Conservation (phyloP, 2,113 vertebrate species). For the Zosterops borbonicus region DNA sequence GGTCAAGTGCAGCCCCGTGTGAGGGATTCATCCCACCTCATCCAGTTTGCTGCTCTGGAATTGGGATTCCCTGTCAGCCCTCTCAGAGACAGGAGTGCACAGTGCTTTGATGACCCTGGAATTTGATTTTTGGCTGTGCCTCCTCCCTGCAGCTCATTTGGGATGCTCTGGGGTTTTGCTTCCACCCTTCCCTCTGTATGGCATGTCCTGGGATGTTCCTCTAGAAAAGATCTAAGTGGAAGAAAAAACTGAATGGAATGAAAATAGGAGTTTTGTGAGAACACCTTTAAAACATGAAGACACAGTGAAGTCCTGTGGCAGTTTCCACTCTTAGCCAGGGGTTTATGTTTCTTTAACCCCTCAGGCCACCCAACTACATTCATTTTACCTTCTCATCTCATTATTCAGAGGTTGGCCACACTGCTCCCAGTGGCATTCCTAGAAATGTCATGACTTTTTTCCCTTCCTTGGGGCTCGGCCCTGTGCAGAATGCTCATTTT, state of each 20-base stretch:
- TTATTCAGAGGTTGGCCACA: conserved; percentile 10
- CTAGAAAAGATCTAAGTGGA: background rate
- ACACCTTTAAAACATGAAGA: background rate
- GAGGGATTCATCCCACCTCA: background rate
- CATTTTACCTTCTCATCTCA: conserved; percentile 24
- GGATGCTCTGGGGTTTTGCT: background rate
- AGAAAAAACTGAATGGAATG: background rate
- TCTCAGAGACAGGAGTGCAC: background rate
- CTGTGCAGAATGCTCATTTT: background rate
- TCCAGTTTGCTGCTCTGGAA: background rate
- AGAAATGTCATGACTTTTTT: conserved; percentile 58
- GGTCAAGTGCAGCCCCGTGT: accelerated
- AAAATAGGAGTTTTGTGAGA: background rate
- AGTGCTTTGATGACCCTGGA: background rate
- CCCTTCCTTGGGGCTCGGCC: conserved; percentile 5
- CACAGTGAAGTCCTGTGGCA: background rate
- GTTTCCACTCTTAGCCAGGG: background rate
- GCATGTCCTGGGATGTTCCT: background rate
- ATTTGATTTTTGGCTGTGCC: background rate
- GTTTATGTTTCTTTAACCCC: background rate
- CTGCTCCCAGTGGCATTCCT: conserved; percentile 14
- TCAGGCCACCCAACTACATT: background rate
- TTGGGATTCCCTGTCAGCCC: background rate
- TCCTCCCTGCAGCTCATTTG: background rate
- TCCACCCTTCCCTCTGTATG: background rate